Percentiles rank a stretch among this genome's conserved stretches.
Evolutionary conservation across 2,888 invertebrate species (phyloP).

Genomic region (Tenthredo amoena): DNA sequence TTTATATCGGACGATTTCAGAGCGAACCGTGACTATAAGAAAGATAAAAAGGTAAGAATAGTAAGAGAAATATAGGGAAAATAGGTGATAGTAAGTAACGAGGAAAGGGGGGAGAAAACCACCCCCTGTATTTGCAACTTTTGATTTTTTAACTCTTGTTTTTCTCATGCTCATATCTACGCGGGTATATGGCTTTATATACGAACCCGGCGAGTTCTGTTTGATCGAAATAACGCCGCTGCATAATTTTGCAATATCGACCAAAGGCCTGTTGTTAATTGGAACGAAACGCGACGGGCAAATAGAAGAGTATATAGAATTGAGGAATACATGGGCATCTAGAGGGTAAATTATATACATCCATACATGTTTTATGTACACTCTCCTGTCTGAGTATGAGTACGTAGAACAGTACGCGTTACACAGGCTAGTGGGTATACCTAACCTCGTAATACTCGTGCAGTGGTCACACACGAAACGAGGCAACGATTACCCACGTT

Average conservation of each 20-base stretch:
- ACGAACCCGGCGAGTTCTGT: neutral
- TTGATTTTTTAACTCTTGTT: neutral
- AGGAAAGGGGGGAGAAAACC: neutral
- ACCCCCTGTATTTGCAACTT: neutral
- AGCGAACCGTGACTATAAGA: neutral
- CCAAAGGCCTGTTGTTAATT: slow-evolving; percentile 29
- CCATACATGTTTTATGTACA: neutral
- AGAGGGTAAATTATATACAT: neutral
- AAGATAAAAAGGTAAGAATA: neutral
- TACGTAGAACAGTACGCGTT: neutral
- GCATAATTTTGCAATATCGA: slow-evolving; percentile 48
- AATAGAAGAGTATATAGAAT: slow-evolving; percentile 20
- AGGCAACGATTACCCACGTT: neutral
- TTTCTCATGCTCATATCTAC: neutral
- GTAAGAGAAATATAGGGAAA: neutral
- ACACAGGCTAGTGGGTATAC: neutral
- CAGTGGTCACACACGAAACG: neutral
- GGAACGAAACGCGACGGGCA: slow-evolving; percentile 33
- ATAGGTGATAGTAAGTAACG: neutral
- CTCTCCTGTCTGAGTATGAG: neutral
- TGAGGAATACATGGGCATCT: neutral
- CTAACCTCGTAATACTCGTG: neutral
- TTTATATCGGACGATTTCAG: slow-evolving; percentile 19
- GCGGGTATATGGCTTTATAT: no score
- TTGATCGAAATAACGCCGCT: slow-evolving; percentile 24